A percentile compares a stretch with the other conserved stretches of the same genome.
Evolutionary conservation across 2,888 invertebrate species (phyloP).

Genomic region (Chrysolina oricalcia): DNA sequence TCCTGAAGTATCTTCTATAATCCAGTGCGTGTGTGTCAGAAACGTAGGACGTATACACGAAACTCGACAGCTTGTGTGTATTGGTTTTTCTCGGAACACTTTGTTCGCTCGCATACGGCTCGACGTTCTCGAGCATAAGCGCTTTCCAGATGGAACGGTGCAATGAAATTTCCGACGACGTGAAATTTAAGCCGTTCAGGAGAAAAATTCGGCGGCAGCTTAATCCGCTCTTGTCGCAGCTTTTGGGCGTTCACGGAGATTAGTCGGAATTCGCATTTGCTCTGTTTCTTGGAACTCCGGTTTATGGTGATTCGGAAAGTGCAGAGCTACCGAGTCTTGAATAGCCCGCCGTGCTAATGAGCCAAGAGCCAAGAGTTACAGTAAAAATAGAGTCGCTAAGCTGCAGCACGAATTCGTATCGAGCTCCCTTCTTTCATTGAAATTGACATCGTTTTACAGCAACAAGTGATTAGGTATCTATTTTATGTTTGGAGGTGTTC

Average conservation of each 20-base stretch:
- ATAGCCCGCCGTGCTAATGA: too few species aligned
- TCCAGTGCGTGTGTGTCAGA: not conserved
- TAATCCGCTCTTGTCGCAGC: conserved; percentile 13
- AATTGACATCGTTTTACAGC: too few species aligned
- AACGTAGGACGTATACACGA: not conserved
- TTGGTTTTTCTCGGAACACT: not conserved
- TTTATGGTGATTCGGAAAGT: not conserved
- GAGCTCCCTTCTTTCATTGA: too few species aligned
- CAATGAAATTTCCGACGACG: not conserved
- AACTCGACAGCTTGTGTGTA: not conserved
- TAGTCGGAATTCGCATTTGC: not conserved
- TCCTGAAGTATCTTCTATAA: not conserved
- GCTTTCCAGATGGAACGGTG: not conserved
- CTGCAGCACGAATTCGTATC: too few species aligned
- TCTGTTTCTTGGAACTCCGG: not conserved
- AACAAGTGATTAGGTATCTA: too few species aligned
- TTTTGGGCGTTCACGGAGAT: not conserved
- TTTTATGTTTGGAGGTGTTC: too few species aligned
- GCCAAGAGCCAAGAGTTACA: too few species aligned
- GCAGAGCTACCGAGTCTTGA: not conserved
- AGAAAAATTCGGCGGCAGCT: not conserved
- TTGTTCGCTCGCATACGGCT: not conserved
- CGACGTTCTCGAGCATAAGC: not conserved
- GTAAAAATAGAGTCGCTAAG: too few species aligned
- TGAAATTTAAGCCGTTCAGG: conserved; percentile 2